Evolutionary conservation across 2,888 invertebrate genomes (phyloP), one percentile per base, ranked within the genome.

Genomic region (Eretmocerus hayati): DNA sequence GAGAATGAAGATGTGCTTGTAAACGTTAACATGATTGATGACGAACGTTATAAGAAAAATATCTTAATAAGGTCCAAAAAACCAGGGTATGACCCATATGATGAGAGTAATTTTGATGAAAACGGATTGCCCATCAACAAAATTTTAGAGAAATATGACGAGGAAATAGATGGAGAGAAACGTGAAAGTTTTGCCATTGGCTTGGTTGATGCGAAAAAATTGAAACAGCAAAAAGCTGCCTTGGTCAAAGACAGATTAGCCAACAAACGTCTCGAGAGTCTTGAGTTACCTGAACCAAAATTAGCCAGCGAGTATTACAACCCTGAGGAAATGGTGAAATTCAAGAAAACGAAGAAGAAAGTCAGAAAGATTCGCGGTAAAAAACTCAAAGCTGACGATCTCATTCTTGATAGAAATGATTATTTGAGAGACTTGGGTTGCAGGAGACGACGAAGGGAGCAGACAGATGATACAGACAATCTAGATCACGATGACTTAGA

Each of bases 141-240:
- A 11, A 75, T 99, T 41, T 78, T 99, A 20, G 77, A 84, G 59
- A 94, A 99, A 75, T 97, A 99, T 68, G 94, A 97, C 69, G 94
- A 94, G 64, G 94, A 94, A 72, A 85, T 94, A 48, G 83, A 85
- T 44, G 87, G 85, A 1, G 79, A 75, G 45, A 83, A 82, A 58
- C 80, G 77, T 58, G 77, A 79, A 20, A 77, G 77, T 46, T 96
- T 96, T 74, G 74, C 80, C 46, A 81, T 96, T 53, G 94, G 93
- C 21, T 77, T 80, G 60, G 79, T 81, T 49, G 73, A 76, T 44
- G 75, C 75, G 1, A 62, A 77, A 30, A 78, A 81, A 54, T 73
- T 77, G 15, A 78, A 78, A 59, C 74, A 76, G 33, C 72, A 73
- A 62, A 72, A 71, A 64, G 60, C 76, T 62, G 62, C 67, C 41